Evolutionary conservation across 2,113 vertebrate genomes (phyloP).

Genomic region (Neofelis nebulosa): DNA sequence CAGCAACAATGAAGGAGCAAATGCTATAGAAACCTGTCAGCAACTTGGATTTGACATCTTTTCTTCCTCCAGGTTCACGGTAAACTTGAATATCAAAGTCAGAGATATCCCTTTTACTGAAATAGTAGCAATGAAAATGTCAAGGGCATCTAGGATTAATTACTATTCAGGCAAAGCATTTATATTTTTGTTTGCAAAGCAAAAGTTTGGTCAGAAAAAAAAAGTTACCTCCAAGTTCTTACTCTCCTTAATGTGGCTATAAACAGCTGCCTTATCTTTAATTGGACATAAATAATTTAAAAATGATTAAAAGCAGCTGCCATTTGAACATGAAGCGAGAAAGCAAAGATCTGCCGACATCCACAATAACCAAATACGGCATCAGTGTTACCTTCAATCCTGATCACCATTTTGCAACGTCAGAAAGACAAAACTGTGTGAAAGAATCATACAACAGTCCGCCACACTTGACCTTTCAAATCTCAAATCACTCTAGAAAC

Average conservation of each 20-base stretch:
- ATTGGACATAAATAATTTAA: not conserved
- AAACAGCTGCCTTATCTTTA: not conserved
- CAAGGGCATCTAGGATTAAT: not conserved
- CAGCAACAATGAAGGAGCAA: not conserved
- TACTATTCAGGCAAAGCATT: not conserved
- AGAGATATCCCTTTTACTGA: not conserved
- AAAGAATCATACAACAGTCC: not conserved
- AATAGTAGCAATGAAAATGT: not conserved
- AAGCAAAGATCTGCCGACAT: not conserved
- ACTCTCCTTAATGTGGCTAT: not conserved
- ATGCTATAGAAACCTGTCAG: not conserved
- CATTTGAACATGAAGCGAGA: not conserved
- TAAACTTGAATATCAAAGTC: not conserved
- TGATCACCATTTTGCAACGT: not conserved
- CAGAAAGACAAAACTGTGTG: not conserved
- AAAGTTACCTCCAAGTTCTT: not conserved
- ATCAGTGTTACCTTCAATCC: not conserved
- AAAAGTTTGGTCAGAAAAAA: not conserved
- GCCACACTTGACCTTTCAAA: not conserved
- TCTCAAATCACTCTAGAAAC: not conserved
- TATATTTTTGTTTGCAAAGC: not conserved
- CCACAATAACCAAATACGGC: not conserved
- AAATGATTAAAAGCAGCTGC: not conserved
- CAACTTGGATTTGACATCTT: not conserved
- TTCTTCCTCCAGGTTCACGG: not conserved